These are phyloP conservation scores for Cichlasoma orientale DNA, from an alignment of 2,797 vertebrate species.

Conservation along the genomic window DNA sequence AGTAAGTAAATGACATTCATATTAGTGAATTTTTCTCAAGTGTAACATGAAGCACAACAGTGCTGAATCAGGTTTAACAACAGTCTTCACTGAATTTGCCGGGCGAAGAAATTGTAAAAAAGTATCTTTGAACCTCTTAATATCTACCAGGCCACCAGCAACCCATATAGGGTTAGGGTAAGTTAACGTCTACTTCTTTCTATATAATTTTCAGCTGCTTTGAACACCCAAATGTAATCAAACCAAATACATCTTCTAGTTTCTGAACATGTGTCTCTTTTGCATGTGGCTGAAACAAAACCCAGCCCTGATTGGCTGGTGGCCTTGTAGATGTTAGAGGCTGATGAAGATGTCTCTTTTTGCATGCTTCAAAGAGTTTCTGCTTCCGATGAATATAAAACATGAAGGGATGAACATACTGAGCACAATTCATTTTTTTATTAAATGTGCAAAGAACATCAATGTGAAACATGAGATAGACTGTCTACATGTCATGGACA, in stretches of 20 bases:
- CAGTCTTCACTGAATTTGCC: not conserved
- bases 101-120: not conserved
- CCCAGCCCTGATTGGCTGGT: too few species aligned
- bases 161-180: not conserved
- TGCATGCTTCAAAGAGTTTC: not conserved
- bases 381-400: not conserved
- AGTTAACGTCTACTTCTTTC: not conserved
- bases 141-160: not conserved
- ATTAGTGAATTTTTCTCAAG: not conserved
- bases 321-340: too few species aligned
- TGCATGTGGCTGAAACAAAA: too few species aligned
- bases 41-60: not conserved
- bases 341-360: not conserved
- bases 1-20: not conserved
- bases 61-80: not conserved
- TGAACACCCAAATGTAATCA: not conserved
- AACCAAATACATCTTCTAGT: not conserved
- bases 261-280: too few species aligned
- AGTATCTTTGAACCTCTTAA: not conserved
- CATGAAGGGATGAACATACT: not conserved
- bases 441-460: conserved; percentile 39
- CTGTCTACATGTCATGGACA: conserved; percentile 24
- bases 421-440: conserved; percentile 44
- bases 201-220: not conserved
- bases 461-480: conserved; percentile 1